Evolutionary conservation across 2,797 vertebrate genomes (phyloP).

Genomic region (Pteronotus mesoamericanus): DNA sequence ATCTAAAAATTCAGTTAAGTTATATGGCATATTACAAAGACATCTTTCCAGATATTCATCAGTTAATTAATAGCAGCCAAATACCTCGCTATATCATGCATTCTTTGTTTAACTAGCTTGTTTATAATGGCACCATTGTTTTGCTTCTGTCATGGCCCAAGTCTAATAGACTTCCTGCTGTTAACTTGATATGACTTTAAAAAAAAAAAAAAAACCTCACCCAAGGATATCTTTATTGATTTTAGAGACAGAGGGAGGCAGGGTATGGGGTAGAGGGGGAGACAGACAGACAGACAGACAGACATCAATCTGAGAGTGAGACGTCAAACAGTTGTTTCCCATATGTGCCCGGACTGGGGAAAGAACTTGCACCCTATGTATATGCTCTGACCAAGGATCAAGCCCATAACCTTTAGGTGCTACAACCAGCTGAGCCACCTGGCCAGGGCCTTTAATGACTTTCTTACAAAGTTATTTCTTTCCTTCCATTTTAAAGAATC

Average conservation of each 20-base stretch:
- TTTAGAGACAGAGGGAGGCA: no score
- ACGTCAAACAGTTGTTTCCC: no score
- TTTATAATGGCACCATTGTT: neutral
- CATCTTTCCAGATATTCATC: neutral
- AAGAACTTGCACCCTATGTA: no score
- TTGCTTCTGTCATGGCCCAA: neutral
- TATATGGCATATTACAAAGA: neutral
- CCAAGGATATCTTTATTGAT: no score
- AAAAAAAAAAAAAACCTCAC: no score
- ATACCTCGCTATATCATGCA: neutral
- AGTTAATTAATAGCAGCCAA: neutral
- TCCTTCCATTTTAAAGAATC: neutral
- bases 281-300: no score
- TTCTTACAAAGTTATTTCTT: constrained; percentile 30
- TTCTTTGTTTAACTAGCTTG: neutral
- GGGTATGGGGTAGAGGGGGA: no score
- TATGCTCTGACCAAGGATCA: no score
- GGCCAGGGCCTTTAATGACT: neutral
- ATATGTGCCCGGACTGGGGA: no score
- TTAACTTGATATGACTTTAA: constrained; percentile 18
- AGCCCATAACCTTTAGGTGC: no score
- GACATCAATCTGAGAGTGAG: no score
- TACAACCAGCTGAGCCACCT: no score
- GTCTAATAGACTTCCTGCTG: neutral
- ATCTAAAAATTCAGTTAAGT: neutral